phyloP scores from a whole-genome alignment of 2,113 vertebrate species.

The Anarhynchus alexandrinus region DNA sequence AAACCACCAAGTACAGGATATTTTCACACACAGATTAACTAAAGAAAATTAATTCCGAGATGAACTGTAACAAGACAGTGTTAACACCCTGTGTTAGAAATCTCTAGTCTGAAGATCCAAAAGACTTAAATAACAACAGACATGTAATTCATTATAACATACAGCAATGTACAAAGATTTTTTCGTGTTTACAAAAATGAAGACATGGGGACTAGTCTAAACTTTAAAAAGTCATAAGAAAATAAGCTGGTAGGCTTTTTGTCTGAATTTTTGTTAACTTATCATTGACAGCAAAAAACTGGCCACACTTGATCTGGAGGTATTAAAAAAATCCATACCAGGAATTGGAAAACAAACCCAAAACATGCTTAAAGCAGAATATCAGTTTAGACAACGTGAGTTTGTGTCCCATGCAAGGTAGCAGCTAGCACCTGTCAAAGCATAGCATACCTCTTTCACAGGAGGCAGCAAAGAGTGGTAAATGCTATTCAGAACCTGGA shows the following conservation, averaged over 20 bases:
- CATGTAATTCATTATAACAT: background rate
- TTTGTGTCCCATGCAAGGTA: background rate
- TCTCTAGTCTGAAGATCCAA: background rate
- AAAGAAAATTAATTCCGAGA: background rate
- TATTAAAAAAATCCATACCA: background rate
- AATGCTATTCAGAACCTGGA: background rate
- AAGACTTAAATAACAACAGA: background rate
- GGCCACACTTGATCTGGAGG: background rate
- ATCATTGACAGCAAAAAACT: background rate
- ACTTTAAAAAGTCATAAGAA: background rate
- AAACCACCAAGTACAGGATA: background rate
- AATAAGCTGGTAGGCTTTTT: background rate
- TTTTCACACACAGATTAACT: background rate
- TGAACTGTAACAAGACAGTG: background rate
- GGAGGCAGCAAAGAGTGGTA: background rate
- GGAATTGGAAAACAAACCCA: background rate
- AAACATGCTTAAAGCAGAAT: background rate
- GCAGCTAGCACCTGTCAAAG: background rate
- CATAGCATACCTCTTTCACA: background rate
- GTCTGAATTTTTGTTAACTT: background rate
- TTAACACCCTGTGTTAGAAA: background rate
- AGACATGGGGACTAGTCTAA: background rate
- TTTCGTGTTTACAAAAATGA: background rate
- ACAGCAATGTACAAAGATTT: background rate
- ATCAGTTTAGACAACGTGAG: background rate